Percentiles rank a stretch among this genome's conserved stretches.
Conservation (phyloP, 1,140 invertebrate genomes). For the Drosophila truncata region DNA sequence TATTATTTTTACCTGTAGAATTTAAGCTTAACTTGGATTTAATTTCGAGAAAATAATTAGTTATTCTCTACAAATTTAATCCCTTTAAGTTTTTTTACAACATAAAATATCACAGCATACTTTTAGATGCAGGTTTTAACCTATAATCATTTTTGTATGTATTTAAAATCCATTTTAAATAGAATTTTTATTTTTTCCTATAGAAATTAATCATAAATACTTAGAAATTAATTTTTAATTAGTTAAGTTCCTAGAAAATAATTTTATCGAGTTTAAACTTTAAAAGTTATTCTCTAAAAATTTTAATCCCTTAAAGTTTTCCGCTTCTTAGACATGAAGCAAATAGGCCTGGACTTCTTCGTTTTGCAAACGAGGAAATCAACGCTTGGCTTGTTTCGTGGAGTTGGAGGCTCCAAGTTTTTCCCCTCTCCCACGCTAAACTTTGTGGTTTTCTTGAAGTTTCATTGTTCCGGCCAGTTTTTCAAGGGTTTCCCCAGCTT, state of each 20-base stretch:
- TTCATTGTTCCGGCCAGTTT: constrained; percentile 41
- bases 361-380: constrained; percentile 7
- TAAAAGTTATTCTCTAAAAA: not conserved
- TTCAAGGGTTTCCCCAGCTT: constrained; percentile 37
- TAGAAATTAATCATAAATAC: not conserved
- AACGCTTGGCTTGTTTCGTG: constrained; percentile 30
- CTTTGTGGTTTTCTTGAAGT: constrained; percentile 50
- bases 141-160: too few species aligned
- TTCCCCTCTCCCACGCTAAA: constrained; percentile 2
- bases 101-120: too few species aligned
- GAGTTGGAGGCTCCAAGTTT: constrained; percentile 6
- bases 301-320: not conserved
- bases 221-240: too few species aligned
- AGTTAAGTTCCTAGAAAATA: not conserved
- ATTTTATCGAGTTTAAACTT: not conserved
- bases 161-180: too few species aligned
- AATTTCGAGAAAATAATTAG: not conserved
- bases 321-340: not conserved
- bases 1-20: too few species aligned
- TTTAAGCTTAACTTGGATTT: too few species aligned
- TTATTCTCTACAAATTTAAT: not conserved
- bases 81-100: not conserved
- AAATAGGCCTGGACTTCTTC: constrained; percentile 18
- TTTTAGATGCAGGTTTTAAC: too few species aligned
- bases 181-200: too few species aligned